These are phyloP conservation scores for Uromys caudimaculatus DNA, from an alignment of 2,797 vertebrate species.

Conservation along the genomic window DNA sequence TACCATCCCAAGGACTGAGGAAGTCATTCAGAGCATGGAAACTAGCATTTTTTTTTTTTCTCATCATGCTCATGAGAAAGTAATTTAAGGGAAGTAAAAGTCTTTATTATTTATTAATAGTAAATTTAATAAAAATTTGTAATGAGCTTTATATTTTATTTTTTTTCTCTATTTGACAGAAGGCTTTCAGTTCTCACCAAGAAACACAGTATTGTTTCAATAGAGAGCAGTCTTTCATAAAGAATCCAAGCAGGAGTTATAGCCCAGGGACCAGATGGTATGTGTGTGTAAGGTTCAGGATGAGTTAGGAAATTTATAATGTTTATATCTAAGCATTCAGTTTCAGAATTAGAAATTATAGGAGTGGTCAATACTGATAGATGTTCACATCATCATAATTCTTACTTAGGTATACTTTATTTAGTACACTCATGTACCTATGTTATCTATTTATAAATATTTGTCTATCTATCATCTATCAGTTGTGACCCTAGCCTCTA, in stretches of 20 bases:
- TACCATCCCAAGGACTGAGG: not conserved
- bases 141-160: not conserved
- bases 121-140: not conserved
- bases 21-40: not conserved
- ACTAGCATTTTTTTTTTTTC: not conserved
- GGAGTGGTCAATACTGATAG: not conserved
- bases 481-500: not conserved
- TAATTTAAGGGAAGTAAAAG: constrained; percentile 1
- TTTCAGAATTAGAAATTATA: constrained; percentile 16
- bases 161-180: not conserved
- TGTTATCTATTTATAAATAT: no score
- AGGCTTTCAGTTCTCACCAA: not conserved
- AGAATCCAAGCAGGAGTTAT: not conserved
- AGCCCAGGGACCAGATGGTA: not conserved
- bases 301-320: not conserved
- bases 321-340: not conserved
- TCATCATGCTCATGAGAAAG: not conserved
- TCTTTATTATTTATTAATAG: not conserved
- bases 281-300: not conserved
- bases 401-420: not conserved
- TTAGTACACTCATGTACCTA: not conserved
- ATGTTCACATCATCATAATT: not conserved
- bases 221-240: not conserved
- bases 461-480: not conserved
- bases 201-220: not conserved